Percentiles rank a stretch among this genome's conserved stretches.
Conservation (phyloP, 1,140 invertebrate genomes). For the Paraescarpia echinospica region DNA sequence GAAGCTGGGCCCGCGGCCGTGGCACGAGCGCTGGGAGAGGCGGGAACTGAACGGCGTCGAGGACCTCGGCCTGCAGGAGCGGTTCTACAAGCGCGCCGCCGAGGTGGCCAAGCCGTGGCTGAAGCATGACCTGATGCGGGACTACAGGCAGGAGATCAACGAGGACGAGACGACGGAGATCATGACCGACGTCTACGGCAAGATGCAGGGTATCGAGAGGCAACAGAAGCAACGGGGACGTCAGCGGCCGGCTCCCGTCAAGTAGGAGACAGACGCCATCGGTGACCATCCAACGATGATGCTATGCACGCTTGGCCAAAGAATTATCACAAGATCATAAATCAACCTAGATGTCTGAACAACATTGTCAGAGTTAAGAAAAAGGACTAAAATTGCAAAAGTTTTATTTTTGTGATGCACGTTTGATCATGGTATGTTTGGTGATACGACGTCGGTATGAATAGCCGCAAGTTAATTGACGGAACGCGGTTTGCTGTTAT, state of each 20-base stretch:
- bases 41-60: constrained; percentile 72
- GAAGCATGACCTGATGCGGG: constrained; percentile 92
- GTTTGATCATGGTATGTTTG: neutral
- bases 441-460: too few species aligned
- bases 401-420: too few species aligned
- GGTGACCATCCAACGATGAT: neutral
- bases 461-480: neutral
- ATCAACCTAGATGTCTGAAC: too few species aligned
- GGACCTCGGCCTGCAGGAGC: constrained; percentile 7
- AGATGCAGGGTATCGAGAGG: constrained; percentile 24
- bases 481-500: neutral
- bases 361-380: neutral
- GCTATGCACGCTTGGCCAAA: neutral
- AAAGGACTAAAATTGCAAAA: neutral
- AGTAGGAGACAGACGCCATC: neutral
- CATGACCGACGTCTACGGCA: constrained; percentile 26
- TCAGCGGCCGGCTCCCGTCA: neutral
- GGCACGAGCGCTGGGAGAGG: constrained; percentile 82
- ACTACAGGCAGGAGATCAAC: constrained; percentile 63
- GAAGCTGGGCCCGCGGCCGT: constrained; percentile 81
- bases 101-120: constrained; percentile 72
- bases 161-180: constrained; percentile 26
- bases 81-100: constrained; percentile 10
- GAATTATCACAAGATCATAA: neutral
- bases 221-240: neutral